phyloP scores from a whole-genome alignment of 2,888 invertebrate species.

The Pseudolycoriella hygida region DNA sequence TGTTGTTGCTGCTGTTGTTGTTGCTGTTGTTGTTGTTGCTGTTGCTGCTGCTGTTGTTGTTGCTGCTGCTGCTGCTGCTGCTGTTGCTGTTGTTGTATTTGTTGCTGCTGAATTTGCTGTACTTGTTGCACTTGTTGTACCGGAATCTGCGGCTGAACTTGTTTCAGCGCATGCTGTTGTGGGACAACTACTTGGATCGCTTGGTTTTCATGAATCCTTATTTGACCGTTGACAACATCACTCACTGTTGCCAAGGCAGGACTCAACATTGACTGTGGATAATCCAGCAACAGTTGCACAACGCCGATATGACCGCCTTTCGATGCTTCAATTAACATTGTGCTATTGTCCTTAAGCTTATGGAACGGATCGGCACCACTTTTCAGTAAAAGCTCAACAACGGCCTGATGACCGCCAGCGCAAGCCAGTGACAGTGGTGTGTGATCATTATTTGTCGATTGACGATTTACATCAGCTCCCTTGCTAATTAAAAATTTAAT shows the following conservation, averaged over 20 bases:
- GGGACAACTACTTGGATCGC: conserved; percentile 15
- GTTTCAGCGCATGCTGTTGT: background rate
- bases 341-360: conserved; percentile 95
- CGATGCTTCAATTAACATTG: conserved; percentile 96
- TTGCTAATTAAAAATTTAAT: conserved; percentile 89
- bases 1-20: conserved; percentile 16
- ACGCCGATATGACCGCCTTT: conserved; percentile 95
- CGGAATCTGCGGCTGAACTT: conserved; percentile 6
- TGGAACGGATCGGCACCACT: conserved; percentile 91
- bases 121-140: conserved; percentile 15
- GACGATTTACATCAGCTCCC: conserved; percentile 68
- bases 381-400: conserved; percentile 80
- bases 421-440: conserved; percentile 92
- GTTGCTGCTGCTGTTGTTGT: conserved; percentile 14
- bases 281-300: conserved; percentile 86
- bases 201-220: conserved; percentile 6
- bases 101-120: conserved; percentile 6
- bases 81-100: conserved; percentile 7
- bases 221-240: conserved; percentile 14
- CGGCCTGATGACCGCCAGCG: conserved; percentile 86
- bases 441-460: conserved; percentile 90
- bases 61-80: conserved; percentile 20
- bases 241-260: background rate
- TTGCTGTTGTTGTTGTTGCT: conserved; percentile 6
- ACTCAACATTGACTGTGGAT: conserved; percentile 66